Evolutionary conservation across 92 coral and sea anemone genomes (phyloP).

Genomic region (Porites rus): DNA sequence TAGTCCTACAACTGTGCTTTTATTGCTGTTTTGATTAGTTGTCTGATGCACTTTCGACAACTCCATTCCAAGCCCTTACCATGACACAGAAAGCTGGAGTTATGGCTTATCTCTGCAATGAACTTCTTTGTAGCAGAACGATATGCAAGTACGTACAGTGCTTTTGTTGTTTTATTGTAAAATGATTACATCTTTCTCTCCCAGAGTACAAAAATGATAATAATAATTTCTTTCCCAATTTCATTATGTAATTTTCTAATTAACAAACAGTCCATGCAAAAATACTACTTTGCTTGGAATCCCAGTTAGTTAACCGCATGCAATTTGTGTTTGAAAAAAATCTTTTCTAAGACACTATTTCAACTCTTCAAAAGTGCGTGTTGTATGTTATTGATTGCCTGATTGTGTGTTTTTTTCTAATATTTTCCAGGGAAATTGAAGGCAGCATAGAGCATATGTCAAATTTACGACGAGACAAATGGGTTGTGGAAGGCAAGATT

Average conservation of each 20-base stretch:
- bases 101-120: constrained; percentile 91
- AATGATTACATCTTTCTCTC: neutral
- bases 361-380: no score
- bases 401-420: no score
- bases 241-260: no score
- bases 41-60: constrained; percentile 83
- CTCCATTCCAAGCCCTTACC: constrained; percentile 91
- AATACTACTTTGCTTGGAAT: neutral
- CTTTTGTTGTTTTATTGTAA: neutral
- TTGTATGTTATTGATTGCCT: no score
- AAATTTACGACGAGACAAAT: constrained; percentile 90
- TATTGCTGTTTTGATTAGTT: constrained; percentile 52
- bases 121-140: constrained; percentile 88
- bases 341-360: no score
- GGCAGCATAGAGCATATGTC: constrained; percentile 97
- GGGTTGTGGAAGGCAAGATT: constrained; percentile 96
- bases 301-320: neutral
- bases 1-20: no score
- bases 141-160: constrained; percentile 78
- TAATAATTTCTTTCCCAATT: neutral
- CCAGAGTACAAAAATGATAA: no score
- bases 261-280: no score
- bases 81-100: constrained; percentile 85
- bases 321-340: no score
- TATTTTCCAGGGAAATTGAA: constrained; percentile 86